Evolutionary conservation across 2,797 vertebrate genomes (phyloP).

Genomic region (Loris lydekkerianus): DNA sequence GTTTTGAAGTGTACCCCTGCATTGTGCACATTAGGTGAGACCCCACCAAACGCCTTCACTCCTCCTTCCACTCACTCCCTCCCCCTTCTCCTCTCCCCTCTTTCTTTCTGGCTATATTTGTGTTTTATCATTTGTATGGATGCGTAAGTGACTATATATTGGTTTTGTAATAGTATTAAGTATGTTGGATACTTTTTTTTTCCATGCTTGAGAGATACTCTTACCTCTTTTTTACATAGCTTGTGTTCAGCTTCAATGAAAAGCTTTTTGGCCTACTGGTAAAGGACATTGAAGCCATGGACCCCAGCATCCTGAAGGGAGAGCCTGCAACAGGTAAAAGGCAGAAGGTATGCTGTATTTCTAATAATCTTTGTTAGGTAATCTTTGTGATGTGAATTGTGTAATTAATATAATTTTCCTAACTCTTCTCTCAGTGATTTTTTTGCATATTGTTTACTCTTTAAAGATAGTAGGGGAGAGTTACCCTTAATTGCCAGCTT

Average conservation of each 20-base stretch:
- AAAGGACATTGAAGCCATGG: constrained; percentile 97
- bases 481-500: constrained; percentile 3
- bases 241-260: constrained; percentile 95
- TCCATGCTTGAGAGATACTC: too few relatives aligned
- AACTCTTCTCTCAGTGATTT: background rate
- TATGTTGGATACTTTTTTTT: too few relatives aligned
- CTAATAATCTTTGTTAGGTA: background rate
- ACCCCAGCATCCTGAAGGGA: constrained; percentile 95
- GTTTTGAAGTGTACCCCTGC: too few relatives aligned
- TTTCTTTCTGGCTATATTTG: too few relatives aligned
- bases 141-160: too few relatives aligned
- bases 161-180: too few relatives aligned
- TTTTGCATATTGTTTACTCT: background rate
- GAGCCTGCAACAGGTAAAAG: constrained; percentile 90
- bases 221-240: constrained; percentile 85
- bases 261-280: constrained; percentile 94
- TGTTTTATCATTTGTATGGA: too few relatives aligned
- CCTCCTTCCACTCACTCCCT: too few relatives aligned
- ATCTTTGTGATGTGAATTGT: background rate
- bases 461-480: constrained; percentile 26
- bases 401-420: constrained; percentile 19
- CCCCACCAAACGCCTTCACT: too few relatives aligned
- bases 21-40: too few relatives aligned
- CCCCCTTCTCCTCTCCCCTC: too few relatives aligned
- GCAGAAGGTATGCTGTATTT: constrained; percentile 91